Evolutionary conservation across 2,888 invertebrate genomes (phyloP).

Genomic region (Laothoe populi): DNA sequence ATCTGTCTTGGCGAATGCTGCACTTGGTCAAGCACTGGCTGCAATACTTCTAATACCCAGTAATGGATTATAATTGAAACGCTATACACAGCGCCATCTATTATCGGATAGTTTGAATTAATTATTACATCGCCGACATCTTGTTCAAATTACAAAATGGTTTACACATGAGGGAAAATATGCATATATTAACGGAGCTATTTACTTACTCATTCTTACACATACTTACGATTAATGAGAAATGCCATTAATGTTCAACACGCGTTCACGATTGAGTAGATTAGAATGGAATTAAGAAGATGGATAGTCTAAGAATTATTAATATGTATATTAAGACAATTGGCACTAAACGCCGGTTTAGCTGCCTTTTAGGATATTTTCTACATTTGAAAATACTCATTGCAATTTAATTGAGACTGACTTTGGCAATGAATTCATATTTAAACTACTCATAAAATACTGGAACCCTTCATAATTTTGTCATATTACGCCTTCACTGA

Average conservation of each 20-base stretch:
- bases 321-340: too few relatives aligned
- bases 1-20: too few relatives aligned
- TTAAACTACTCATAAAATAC: too few relatives aligned
- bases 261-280: not conserved
- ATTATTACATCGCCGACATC: constrained; percentile 7
- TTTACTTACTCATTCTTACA: constrained; percentile 4
- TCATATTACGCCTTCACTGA: too few relatives aligned
- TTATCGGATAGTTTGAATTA: constrained; percentile 39
- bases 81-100: constrained; percentile 44
- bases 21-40: too few relatives aligned
- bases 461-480: too few relatives aligned
- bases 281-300: not conserved
- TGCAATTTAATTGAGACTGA: too few relatives aligned
- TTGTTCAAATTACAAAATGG: not conserved
- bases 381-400: too few relatives aligned
- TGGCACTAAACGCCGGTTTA: too few relatives aligned
- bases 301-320: too few relatives aligned
- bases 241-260: not conserved
- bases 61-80: not conserved
- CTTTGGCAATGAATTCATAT: too few relatives aligned
- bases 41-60: not conserved
- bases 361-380: too few relatives aligned
- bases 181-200: constrained; percentile 3
- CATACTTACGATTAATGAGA: not conserved
- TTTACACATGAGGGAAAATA: constrained; percentile 16